Base-by-base conservation (phyloP, 2,888 invertebrate genomes). In the Autographa pulchrina region DNA sequence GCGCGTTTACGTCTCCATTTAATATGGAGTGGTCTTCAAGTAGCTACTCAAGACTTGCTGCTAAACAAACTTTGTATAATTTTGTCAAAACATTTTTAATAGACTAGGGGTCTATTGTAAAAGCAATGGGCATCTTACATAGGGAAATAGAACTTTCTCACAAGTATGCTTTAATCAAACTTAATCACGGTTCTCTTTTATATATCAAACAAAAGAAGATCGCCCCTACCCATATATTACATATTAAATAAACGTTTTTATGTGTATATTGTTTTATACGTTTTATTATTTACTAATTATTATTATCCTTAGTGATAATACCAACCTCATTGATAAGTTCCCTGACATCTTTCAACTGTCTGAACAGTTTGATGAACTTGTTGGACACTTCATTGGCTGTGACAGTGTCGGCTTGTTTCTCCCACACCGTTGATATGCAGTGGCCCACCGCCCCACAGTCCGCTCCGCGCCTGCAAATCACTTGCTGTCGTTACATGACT, bases 371-470 rank as follows among this genome's bases (percentile, higher is more conserved):
- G 25, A 94, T 78, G 78, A 99, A 98, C 81, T 98, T 97, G 81
- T 97, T 94, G 83, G 99, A 98, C 48, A 99, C 97, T 25, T 97
- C 97, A 84, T 98, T 98, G 78, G 93, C 93, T 84, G 97, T 97
- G 68, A 97, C 96, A 1, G 97, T 96, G 16, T 97, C 96, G 48
- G 91, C 87, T 85, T 97, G 96, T 59, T 96, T 96, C 83, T 97
- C 97, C 99, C 99, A 99, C 16, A 98, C 97, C 0, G 97, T 97
- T 85, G 97, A 97, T 72, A 98, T 98, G 88, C 99, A 99, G 88
- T 98, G 98, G 20, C 96, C 97, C 5, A 98, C 97, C 4, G 98
- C 98, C 78, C 97, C 96, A 89, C 99, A 99, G 81, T 96, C 96
- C 72, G 97, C 97, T 13, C 98, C 98, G 85, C 96, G 97, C 83